These are phyloP conservation scores for Semicossyphus pulcher DNA, from an alignment of 2,113 vertebrate genomes.

Conservation along the genomic window DNA sequence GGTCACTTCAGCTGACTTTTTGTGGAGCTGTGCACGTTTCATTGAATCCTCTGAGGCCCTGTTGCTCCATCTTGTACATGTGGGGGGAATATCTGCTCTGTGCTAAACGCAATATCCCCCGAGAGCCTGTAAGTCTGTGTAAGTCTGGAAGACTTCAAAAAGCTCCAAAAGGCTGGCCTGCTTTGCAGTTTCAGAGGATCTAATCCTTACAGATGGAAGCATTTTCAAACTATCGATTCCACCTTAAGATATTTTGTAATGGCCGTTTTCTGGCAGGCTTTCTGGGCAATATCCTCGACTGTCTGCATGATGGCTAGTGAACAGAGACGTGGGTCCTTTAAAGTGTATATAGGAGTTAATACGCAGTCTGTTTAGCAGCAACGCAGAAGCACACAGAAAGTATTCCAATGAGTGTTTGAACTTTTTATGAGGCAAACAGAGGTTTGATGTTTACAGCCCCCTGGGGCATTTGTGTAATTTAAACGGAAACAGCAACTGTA, in stretches of 20 bases:
- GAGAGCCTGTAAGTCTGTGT: slow-evolving; percentile 40
- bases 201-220: slow-evolving; percentile 55
- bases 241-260: slow-evolving; percentile 35
- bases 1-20: slow-evolving; percentile 22
- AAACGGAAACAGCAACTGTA: slow-evolving; percentile 59
- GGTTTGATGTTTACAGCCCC: slow-evolving; percentile 63
- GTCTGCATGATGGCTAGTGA: slow-evolving; percentile 13
- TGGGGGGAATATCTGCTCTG: slow-evolving; percentile 13
- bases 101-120: slow-evolving; percentile 51
- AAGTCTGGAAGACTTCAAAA: slow-evolving; percentile 44
- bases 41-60: slow-evolving; percentile 1
- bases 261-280: slow-evolving; percentile 38
- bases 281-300: slow-evolving; percentile 15
- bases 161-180: slow-evolving; percentile 13
- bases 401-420: slow-evolving; percentile 35
- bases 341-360: slow-evolving; percentile 15
- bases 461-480: slow-evolving; percentile 62
- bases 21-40: slow-evolving; percentile 15
- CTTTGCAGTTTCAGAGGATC: slow-evolving; percentile 41
- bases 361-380: slow-evolving; percentile 4
- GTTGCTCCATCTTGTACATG: slow-evolving; percentile 27
- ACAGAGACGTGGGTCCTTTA: slow-evolving; percentile 9
- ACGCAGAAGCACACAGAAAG: slow-evolving; percentile 30
- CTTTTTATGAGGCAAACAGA: slow-evolving; percentile 49
- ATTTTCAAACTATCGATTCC: slow-evolving; percentile 61